Conservation (phyloP, 2,113 vertebrate species). For the Vidua chalybeata region DNA sequence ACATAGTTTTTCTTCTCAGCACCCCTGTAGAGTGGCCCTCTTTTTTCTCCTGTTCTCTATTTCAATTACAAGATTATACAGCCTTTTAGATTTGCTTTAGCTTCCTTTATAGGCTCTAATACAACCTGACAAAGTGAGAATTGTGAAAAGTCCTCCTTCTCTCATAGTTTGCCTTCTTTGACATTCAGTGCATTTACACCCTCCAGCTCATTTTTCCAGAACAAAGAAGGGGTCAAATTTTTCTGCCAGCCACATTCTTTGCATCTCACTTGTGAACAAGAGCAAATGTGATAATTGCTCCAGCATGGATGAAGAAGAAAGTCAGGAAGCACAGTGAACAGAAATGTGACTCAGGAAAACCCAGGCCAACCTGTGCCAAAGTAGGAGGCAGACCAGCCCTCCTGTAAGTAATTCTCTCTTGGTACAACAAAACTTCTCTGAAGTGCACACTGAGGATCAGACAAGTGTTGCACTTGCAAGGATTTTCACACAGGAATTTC, state of each 20-base stretch:
- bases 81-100: slow-evolving; percentile 4
- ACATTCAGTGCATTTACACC: neutral
- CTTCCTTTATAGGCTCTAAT: slow-evolving; percentile 13
- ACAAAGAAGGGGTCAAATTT: slow-evolving; percentile 47
- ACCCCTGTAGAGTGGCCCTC: neutral
- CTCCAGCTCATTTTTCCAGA: slow-evolving; percentile 26
- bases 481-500: neutral
- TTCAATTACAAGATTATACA: slow-evolving; percentile 21
- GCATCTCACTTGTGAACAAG: slow-evolving; percentile 31
- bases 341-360: neutral
- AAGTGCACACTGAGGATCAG: neutral
- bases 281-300: slow-evolving; percentile 43
- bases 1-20: neutral
- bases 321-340: neutral
- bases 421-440: neutral
- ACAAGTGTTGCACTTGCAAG: neutral
- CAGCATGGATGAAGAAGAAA: neutral
- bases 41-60: neutral
- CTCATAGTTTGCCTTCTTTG: slow-evolving; percentile 1
- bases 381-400: neutral
- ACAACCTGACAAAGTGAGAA: slow-evolving; percentile 47
- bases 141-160: neutral
- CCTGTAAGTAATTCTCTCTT: neutral
- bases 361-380: neutral
- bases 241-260: slow-evolving; percentile 39